These are phyloP conservation scores for Rhinoptilus africanus DNA, from an alignment of 2,113 vertebrate genomes.

Conservation along the genomic window DNA sequence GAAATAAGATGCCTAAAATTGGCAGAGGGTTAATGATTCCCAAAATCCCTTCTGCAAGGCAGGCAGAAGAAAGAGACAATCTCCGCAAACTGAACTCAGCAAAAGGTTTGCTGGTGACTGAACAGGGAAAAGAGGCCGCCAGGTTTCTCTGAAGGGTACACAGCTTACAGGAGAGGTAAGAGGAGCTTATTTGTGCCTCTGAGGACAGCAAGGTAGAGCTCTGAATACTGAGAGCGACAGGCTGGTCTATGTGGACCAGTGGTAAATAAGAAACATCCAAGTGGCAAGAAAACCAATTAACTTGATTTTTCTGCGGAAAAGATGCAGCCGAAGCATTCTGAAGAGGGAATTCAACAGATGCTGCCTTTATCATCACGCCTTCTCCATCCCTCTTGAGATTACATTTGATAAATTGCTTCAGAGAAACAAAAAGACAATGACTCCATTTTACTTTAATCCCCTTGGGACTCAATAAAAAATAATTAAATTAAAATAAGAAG, in stretches of 20 bases:
- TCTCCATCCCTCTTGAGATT: neutral
- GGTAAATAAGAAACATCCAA: neutral
- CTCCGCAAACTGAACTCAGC: neutral
- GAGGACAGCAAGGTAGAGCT: neutral
- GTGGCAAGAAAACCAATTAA: neutral
- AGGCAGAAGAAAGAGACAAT: neutral
- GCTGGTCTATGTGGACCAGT: neutral
- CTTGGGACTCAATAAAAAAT: neutral
- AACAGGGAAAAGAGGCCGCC: neutral
- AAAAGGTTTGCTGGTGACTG: neutral
- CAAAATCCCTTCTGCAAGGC: neutral
- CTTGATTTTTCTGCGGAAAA: neutral
- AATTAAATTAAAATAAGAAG: constrained; percentile 46
- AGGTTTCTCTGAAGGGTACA: neutral
- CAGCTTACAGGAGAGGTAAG: neutral
- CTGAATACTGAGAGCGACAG: neutral
- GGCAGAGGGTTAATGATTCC: neutral
- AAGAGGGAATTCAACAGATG: constrained; percentile 8
- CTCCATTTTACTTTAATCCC: constrained; percentile 2
- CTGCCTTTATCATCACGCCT: neutral
- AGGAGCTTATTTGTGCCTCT: neutral
- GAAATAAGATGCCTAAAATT: neutral
- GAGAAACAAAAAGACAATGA: neutral
- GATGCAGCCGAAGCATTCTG: neutral
- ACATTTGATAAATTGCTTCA: constrained; percentile 28